Evolutionary conservation across 2,888 invertebrate species (phyloP).

Genomic region (Acronicta aceris): DNA sequence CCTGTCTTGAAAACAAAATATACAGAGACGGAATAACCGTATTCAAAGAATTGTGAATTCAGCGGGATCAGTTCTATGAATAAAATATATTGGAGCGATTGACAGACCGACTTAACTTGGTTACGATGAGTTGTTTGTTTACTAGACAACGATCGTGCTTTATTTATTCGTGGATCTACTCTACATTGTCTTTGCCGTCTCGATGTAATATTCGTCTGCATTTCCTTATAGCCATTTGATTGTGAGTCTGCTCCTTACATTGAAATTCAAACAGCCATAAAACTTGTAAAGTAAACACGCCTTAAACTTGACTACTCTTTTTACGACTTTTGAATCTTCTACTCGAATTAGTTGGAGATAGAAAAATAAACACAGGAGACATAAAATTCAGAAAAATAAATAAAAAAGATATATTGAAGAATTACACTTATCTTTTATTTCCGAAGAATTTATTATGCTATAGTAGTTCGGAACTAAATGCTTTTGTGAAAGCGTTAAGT

Average conservation of each 20-base stretch:
- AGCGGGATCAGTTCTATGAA: slow-evolving; percentile 44
- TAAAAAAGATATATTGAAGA: slow-evolving; percentile 56
- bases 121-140: slow-evolving; percentile 51
- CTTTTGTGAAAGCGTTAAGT: slow-evolving; percentile 51
- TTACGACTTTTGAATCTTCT: slow-evolving; percentile 56
- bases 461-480: slow-evolving; percentile 42
- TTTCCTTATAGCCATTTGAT: slow-evolving; percentile 38
- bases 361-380: slow-evolving; percentile 50
- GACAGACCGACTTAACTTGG: slow-evolving; percentile 45
- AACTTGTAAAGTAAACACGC: slow-evolving; percentile 54
- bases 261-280: slow-evolving; percentile 53
- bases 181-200: slow-evolving; percentile 39
- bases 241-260: slow-evolving; percentile 43
- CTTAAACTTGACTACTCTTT: slow-evolving; percentile 49
- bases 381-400: slow-evolving; percentile 64
- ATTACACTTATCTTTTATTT: slow-evolving; percentile 42
- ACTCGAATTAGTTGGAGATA: slow-evolving; percentile 45
- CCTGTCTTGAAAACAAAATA: slow-evolving; percentile 36
- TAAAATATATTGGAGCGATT: slow-evolving; percentile 48
- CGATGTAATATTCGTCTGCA: slow-evolving; percentile 36
- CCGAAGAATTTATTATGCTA: slow-evolving; percentile 55
- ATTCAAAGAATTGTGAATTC: slow-evolving; percentile 51
- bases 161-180: slow-evolving; percentile 36
- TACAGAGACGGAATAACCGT: slow-evolving; percentile 26
- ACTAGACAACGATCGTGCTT: slow-evolving; percentile 29